Conservation (phyloP, 2,888 invertebrate genomes). For the Linyphia triangularis region DNA sequence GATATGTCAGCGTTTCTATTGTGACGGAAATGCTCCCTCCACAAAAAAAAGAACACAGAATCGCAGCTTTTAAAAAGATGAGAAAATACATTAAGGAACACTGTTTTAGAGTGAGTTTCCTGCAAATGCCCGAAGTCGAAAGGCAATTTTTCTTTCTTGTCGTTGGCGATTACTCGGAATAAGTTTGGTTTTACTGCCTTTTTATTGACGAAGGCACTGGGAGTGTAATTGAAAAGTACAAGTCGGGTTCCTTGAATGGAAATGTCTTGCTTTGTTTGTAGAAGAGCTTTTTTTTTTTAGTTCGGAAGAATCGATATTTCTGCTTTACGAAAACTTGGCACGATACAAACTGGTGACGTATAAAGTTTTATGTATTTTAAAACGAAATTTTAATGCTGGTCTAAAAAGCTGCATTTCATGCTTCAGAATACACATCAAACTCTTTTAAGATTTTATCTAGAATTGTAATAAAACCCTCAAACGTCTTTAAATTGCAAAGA, state of each 20-base stretch:
- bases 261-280: not conserved
- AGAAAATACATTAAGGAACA: conserved; percentile 33
- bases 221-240: not conserved
- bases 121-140: not conserved
- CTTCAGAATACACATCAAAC: too few species aligned
- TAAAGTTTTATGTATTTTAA: too few species aligned
- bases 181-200: not conserved
- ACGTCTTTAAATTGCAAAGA: too few species aligned
- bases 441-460: too few species aligned
- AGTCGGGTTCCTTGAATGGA: not conserved
- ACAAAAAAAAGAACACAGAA: conserved; percentile 14
- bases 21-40: conserved; percentile 56
- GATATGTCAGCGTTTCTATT: conserved; percentile 58
- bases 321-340: too few species aligned
- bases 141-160: not conserved
- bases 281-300: too few species aligned
- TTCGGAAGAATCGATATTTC: too few species aligned
- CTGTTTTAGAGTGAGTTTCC: conserved; percentile 8
- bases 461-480: too few species aligned
- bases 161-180: not conserved
- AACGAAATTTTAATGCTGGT: too few species aligned
- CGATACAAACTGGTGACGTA: too few species aligned
- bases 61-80: conserved; percentile 23
- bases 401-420: too few species aligned
- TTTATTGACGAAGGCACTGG: not conserved